These are phyloP conservation scores for Pangasianodon gigas DNA, from an alignment of 2,113 vertebrate genomes.

Conservation along the genomic window DNA sequence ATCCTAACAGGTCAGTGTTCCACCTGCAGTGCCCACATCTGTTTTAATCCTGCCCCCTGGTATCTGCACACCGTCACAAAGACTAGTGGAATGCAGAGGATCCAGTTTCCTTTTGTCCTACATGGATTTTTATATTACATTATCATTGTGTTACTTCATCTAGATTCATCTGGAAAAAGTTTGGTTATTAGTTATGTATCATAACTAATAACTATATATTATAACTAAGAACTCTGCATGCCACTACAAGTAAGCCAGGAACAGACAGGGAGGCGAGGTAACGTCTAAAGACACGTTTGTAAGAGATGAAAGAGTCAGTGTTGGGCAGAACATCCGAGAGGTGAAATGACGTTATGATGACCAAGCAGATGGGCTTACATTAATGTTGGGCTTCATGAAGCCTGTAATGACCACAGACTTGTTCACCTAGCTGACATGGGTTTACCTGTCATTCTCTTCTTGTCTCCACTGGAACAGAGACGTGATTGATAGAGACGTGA, in stretches of 20 bases:
- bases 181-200: neutral
- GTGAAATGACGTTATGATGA: neutral
- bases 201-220: neutral
- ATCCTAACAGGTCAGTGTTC: constrained; percentile 6
- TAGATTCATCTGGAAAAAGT: neutral
- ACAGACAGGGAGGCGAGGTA: neutral
- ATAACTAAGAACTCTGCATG: too few relatives aligned
- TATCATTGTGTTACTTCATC: neutral
- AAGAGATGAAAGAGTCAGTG: neutral
- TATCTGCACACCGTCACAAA: constrained; percentile 18
- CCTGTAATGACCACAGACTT: neutral
- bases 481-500: neutral
- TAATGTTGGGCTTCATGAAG: neutral
- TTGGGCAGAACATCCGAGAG: neutral
- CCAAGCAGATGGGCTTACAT: neutral
- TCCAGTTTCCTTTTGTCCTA: constrained; percentile 45
- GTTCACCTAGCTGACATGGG: neutral
- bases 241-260: neutral
- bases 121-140: constrained; percentile 6
- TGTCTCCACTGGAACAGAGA: neutral
- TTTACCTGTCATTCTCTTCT: neutral
- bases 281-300: neutral
- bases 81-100: constrained; percentile 52
- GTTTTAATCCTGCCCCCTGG: constrained; percentile 28
- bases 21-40: constrained; percentile 47